Conservation (phyloP, 2,113 vertebrate genomes). For the Tenrec ecaudatus region DNA sequence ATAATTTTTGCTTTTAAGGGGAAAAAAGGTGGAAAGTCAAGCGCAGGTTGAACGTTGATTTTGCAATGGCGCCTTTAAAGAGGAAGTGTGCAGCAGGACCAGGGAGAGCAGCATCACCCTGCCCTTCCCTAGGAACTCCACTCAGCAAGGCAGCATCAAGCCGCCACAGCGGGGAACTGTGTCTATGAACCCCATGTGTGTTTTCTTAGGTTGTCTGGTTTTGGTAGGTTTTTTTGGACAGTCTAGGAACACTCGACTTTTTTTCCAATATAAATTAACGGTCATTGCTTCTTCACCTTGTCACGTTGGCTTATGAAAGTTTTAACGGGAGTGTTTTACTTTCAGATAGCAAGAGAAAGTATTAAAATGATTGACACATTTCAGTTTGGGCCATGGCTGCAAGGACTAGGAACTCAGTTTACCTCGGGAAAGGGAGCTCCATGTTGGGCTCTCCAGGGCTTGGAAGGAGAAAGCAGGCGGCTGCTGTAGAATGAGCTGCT, state of each 20-base stretch:
- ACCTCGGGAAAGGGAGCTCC: conserved; percentile 35
- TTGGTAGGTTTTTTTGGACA: not conserved
- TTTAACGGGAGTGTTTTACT: too few species aligned
- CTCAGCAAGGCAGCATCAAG: too few species aligned
- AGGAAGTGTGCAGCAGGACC: too few species aligned
- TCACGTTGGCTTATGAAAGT: not conserved
- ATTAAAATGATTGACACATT: not conserved
- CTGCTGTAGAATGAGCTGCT: not conserved
- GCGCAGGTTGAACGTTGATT: too few species aligned
- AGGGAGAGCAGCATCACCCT: too few species aligned
- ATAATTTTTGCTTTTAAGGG: too few species aligned
- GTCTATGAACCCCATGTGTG: too few species aligned
- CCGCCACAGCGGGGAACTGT: too few species aligned
- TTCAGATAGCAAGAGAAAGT: not conserved
- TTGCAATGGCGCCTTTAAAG: too few species aligned
- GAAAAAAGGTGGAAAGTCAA: too few species aligned
- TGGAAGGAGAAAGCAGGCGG: not conserved
- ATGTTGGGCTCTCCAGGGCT: not conserved
- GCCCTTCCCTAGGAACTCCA: too few species aligned
- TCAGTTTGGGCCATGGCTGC: conserved; percentile 11
- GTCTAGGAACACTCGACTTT: not conserved
- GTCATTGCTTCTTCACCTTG: not conserved
- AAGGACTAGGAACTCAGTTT: conserved; percentile 50
- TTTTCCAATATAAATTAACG: not conserved
- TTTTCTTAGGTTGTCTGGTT: too few species aligned